Percentiles rank a stretch among this genome's conserved stretches.
Conservation (phyloP, 2,888 invertebrate genomes). For the Dinocampus coccinellae region DNA sequence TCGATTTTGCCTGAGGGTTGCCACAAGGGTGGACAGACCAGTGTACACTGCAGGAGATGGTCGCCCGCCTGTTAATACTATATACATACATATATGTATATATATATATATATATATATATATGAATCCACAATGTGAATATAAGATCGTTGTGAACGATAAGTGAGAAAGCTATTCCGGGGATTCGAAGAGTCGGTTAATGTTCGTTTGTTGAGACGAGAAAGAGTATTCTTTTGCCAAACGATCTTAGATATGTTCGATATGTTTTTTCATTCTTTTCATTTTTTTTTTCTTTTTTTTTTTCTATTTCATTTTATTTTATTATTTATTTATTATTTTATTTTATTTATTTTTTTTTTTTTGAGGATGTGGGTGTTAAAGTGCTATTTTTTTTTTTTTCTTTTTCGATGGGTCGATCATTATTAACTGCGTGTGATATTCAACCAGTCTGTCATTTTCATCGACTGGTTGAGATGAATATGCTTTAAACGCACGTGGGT, state of each 20-base stretch:
- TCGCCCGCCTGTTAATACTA: not conserved
- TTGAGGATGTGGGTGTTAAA: slow-evolving; percentile 34
- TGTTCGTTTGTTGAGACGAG: slow-evolving; percentile 15
- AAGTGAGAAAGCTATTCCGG: slow-evolving; percentile 38
- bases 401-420: not conserved
- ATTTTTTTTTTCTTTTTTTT: too few relatives aligned
- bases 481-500: slow-evolving; percentile 26
- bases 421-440: not conserved
- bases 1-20: slow-evolving; percentile 24
- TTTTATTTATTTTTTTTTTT: not conserved
- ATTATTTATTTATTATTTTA: too few relatives aligned
- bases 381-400: slow-evolving; percentile 31
- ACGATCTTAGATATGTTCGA: not conserved
- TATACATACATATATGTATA: slow-evolving; percentile 13
- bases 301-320: too few relatives aligned
- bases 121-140: slow-evolving; percentile 12
- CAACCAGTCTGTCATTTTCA: slow-evolving; percentile 30
- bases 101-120: slow-evolving; percentile 19
- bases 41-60: slow-evolving; percentile 28
- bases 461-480: slow-evolving; percentile 32
- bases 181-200: slow-evolving; percentile 36
- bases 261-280: too few relatives aligned
- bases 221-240: slow-evolving; percentile 5
- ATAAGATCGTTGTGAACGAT: slow-evolving; percentile 43
- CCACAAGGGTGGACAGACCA: slow-evolving; percentile 33